A percentile compares a stretch with the other conserved stretches of the same genome.
These are phyloP conservation scores for Caranx ignobilis DNA, from an alignment of 2,113 vertebrate species.

Conservation along the genomic window DNA sequence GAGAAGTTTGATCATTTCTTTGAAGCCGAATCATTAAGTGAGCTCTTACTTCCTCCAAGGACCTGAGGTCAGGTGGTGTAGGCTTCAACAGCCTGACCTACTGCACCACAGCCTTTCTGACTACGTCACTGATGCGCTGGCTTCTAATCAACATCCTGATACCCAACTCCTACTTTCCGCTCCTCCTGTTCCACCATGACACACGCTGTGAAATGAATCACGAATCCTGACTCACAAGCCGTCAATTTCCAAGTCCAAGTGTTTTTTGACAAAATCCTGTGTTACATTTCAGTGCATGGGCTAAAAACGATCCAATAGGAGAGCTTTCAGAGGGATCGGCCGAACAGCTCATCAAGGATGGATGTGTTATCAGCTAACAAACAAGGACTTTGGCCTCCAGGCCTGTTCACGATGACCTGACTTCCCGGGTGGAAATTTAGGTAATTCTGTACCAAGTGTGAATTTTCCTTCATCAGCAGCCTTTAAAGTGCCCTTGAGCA, in stretches of 20 bases:
- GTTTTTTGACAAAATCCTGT: slow-evolving; percentile 13
- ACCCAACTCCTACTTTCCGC: slow-evolving; percentile 28
- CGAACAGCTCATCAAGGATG: slow-evolving; percentile 26
- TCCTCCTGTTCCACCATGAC: slow-evolving; percentile 46
- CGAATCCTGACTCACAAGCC: slow-evolving; percentile 50
- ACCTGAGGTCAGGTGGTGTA: background rate
- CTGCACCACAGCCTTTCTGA: slow-evolving; percentile 15
- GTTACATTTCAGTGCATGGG: slow-evolving; percentile 18
- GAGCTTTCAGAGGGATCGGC: background rate
- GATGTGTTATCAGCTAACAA: slow-evolving; percentile 5
- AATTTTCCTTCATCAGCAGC: background rate
- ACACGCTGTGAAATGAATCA: slow-evolving; percentile 62
- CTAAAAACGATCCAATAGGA: slow-evolving; percentile 1
- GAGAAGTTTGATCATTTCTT: background rate
- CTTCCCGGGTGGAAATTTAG: slow-evolving; percentile 3
- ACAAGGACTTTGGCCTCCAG: background rate
- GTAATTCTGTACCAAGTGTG: background rate
- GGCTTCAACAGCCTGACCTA: background rate
- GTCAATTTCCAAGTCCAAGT: slow-evolving; percentile 19
- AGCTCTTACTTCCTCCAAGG: background rate
- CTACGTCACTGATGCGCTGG: background rate
- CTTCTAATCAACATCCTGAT: slow-evolving; percentile 27
- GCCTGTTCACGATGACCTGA: background rate
- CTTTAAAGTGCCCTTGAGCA: background rate
- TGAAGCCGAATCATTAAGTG: background rate